Evolutionary conservation across 2,113 vertebrate genomes (phyloP).

Genomic region (Otus sunia): DNA sequence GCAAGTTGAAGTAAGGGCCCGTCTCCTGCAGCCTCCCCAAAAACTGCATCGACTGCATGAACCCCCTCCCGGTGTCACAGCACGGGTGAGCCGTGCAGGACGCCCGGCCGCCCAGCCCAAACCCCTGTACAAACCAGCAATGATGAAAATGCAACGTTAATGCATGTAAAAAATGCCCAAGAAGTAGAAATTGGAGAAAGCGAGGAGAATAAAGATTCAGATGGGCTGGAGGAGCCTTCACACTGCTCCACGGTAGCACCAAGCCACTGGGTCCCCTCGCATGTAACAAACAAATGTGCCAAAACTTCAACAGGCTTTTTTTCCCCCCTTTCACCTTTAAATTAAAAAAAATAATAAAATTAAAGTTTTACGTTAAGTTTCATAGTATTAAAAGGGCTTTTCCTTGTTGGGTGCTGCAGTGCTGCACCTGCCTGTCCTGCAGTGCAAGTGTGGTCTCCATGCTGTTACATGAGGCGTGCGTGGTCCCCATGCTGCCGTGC

Average conservation of each 20-base stretch:
- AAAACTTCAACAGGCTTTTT: background rate
- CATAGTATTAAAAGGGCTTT: background rate
- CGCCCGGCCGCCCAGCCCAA: background rate
- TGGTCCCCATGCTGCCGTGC: fast-evolving
- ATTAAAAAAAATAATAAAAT: background rate
- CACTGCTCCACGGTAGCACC: fast-evolving
- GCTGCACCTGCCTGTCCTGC: background rate
- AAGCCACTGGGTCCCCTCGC: fast-evolving
- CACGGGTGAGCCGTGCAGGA: background rate
- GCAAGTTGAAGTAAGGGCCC: background rate
- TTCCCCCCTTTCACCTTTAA: background rate
- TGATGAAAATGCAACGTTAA: fast-evolving
- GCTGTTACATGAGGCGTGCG: fast-evolving
- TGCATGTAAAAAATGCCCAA: background rate
- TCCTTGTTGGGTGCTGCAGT: background rate
- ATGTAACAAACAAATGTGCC: fast-evolving
- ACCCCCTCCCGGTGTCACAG: background rate
- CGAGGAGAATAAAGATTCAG: background rate
- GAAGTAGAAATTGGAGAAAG: background rate
- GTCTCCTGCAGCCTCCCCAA: background rate
- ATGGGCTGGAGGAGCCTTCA: background rate
- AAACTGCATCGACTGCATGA: fast-evolving
- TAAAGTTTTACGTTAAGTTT: background rate
- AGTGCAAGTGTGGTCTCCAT: background rate
- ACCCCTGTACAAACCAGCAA: background rate